Conservation (phyloP, 1,140 invertebrate genomes). For the Aricia agestis region DNA sequence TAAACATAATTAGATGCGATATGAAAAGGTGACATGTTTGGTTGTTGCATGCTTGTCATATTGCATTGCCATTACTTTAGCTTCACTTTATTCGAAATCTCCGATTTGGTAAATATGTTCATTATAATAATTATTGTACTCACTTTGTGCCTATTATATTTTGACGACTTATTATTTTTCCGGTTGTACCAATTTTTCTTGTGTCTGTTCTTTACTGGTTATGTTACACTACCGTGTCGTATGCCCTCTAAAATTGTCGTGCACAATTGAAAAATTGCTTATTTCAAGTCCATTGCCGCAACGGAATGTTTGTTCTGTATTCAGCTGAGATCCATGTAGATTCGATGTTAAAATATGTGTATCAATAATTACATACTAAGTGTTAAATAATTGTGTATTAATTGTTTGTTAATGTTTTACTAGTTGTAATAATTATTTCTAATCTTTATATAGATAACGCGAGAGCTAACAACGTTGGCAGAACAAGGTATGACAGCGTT, state of each 20-base stretch:
- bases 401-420: neutral
- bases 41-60: constrained; percentile 13
- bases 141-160: neutral
- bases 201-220: neutral
- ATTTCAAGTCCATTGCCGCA: constrained; percentile 7
- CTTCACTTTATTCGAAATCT: neutral
- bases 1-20: constrained; percentile 27
- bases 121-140: neutral
- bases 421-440: constrained; percentile 8
- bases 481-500: constrained; percentile 69
- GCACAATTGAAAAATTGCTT: constrained; percentile 4
- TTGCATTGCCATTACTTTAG: constrained; percentile 2
- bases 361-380: neutral
- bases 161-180: neutral
- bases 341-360: neutral
- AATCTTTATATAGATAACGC: constrained; percentile 45
- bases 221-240: neutral
- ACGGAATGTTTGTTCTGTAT: constrained; percentile 8
- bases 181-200: neutral
- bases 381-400: neutral
- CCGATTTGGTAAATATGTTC: constrained; percentile 6
- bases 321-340: neutral
- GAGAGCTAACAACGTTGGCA: constrained; percentile 53
- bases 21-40: constrained; percentile 19
- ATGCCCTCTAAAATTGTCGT: neutral